Conservation (phyloP, 2,113 vertebrate genomes). For the Trochalopteron elliotii region DNA sequence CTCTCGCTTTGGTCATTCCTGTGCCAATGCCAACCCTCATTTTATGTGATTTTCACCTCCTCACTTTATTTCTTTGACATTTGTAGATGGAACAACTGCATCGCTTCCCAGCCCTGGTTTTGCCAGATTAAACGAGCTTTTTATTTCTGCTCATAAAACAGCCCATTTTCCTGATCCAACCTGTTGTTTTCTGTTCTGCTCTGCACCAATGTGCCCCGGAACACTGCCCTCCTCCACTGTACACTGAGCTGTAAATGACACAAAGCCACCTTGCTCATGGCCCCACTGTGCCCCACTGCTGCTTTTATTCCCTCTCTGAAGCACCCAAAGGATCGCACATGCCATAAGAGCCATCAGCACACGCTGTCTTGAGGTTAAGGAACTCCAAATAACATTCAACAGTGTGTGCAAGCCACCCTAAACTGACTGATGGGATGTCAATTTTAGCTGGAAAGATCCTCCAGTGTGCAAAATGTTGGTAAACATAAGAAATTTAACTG, state of each 20-base stretch:
- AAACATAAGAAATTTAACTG: not conserved
- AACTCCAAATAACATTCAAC: fast-evolving
- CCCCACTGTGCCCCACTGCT: not conserved
- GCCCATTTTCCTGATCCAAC: not conserved
- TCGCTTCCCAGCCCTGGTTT: not conserved
- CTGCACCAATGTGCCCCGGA: not conserved
- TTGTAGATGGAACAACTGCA: not conserved
- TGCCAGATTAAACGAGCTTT: not conserved
- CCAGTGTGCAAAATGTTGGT: not conserved
- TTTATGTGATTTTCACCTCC: not conserved
- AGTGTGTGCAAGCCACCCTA: not conserved
- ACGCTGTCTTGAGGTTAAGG: not conserved
- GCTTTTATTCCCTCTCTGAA: not conserved
- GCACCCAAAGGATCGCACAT: not conserved
- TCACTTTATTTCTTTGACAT: not conserved
- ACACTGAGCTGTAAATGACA: fast-evolving
- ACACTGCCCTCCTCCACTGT: not conserved
- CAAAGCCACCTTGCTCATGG: not conserved
- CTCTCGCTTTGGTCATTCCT: not conserved
- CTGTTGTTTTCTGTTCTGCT: not conserved
- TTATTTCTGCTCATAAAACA: not conserved
- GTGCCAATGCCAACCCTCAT: not conserved
- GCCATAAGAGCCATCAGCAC: not conserved
- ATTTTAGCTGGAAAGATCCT: not conserved
- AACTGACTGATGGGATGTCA: fast-evolving